Conservation (phyloP, 2,888 invertebrate genomes). For the Ptychoptera albimana region DNA sequence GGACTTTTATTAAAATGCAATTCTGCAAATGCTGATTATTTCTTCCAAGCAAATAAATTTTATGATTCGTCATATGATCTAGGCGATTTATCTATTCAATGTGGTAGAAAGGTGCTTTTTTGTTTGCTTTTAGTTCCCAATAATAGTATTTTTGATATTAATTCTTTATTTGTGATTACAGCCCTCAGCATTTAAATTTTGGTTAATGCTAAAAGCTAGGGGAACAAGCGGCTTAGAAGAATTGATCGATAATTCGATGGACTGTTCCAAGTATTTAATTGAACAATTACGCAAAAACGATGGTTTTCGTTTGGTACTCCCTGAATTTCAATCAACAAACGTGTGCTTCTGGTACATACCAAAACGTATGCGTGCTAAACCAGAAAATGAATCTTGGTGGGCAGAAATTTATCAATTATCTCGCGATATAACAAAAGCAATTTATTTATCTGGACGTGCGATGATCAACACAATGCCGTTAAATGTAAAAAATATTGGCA, state of each 20-base stretch:
- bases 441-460: not conserved
- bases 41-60: slow-evolving; percentile 74
- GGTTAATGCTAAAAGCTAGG: slow-evolving; percentile 81
- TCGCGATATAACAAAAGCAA: slow-evolving; percentile 6
- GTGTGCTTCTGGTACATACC: slow-evolving; percentile 85
- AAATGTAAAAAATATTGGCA: slow-evolving; percentile 40
- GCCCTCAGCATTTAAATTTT: slow-evolving; percentile 77
- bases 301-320: slow-evolving; percentile 46
- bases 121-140: slow-evolving; percentile 20
- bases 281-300: slow-evolving; percentile 33
- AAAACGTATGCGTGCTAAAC: slow-evolving; percentile 25
- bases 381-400: slow-evolving; percentile 36
- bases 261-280: slow-evolving; percentile 40
- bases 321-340: slow-evolving; percentile 57
- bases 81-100: slow-evolving; percentile 80
- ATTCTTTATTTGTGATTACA: too few species aligned
- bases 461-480: slow-evolving; percentile 36
- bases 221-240: slow-evolving; percentile 43
- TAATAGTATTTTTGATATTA: too few species aligned
- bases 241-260: slow-evolving; percentile 49
- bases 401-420: slow-evolving; percentile 29
- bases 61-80: slow-evolving; percentile 65
- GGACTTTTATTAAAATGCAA: slow-evolving; percentile 49
- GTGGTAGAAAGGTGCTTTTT: slow-evolving; percentile 60
- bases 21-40: slow-evolving; percentile 54